Evolutionary conservation across 2,797 vertebrate genomes (phyloP).

Genomic region (Poecile montanus): DNA sequence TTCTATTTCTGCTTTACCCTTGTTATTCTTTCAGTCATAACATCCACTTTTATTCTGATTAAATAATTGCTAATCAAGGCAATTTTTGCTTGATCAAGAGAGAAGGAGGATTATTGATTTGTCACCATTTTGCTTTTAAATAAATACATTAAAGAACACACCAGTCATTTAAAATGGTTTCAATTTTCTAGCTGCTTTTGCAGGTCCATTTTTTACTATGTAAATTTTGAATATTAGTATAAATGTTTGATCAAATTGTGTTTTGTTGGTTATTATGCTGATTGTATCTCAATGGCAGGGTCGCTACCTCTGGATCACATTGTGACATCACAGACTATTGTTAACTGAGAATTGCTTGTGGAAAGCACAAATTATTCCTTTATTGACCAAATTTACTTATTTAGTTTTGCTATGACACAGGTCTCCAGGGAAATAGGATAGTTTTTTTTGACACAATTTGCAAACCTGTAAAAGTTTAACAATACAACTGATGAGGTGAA

Average conservation of each 20-base stretch:
- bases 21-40: background rate
- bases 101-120: background rate
- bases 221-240: background rate
- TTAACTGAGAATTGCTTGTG: background rate
- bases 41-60: background rate
- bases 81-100: background rate
- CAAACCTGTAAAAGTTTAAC: background rate
- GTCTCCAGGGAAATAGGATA: background rate
- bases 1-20: background rate
- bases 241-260: background rate
- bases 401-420: background rate
- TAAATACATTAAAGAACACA: background rate
- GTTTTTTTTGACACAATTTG: background rate
- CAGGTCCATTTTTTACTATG: background rate
- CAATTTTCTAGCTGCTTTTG: background rate
- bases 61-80: background rate
- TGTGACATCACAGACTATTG: background rate
- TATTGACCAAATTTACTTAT: background rate
- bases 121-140: background rate
- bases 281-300: background rate
- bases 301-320: background rate
- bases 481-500: background rate
- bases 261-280: background rate
- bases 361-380: background rate
- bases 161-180: fast-evolving